These are phyloP conservation scores for Aphodius sticticus DNA, from an alignment of 2,888 invertebrate species.

Conservation along the genomic window DNA sequence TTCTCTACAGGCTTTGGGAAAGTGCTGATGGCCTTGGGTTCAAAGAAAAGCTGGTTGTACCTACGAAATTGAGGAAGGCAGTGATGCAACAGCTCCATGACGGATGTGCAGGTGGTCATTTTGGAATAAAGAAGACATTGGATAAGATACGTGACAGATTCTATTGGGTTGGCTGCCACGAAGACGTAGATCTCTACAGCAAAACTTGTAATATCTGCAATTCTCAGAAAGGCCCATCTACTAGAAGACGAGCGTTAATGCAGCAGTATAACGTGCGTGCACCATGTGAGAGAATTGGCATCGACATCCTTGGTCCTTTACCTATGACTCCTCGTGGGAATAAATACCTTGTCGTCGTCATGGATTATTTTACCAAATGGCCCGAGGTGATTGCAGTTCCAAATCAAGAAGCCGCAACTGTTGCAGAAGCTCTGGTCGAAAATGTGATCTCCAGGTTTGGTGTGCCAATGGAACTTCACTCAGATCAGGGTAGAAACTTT, in stretches of 20 bases:
- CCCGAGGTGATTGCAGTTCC: too few relatives aligned
- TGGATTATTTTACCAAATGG: too few relatives aligned
- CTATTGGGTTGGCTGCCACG: not conserved
- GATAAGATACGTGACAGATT: not conserved
- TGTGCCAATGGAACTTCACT: too few relatives aligned
- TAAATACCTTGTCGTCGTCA: too few relatives aligned
- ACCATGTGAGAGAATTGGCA: not conserved
- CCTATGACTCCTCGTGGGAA: not conserved
- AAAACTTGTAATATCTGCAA: not conserved
- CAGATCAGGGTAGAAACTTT: too few relatives aligned
- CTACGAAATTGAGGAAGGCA: not conserved
- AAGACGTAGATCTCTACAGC: not conserved
- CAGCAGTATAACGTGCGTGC: not conserved
- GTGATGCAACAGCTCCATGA: not conserved
- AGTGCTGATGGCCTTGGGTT: not conserved
- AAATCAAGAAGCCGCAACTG: too few relatives aligned
- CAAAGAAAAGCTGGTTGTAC: not conserved
- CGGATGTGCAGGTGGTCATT: not conserved
- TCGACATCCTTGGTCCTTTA: not conserved
- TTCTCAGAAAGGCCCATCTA: not conserved
- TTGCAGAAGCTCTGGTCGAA: too few relatives aligned
- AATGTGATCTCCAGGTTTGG: too few relatives aligned
- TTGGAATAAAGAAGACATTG: not conserved
- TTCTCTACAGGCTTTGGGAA: not conserved
- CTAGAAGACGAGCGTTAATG: not conserved